Conservation (phyloP, 2,113 vertebrate genomes). For the Clarias batrachus region DNA sequence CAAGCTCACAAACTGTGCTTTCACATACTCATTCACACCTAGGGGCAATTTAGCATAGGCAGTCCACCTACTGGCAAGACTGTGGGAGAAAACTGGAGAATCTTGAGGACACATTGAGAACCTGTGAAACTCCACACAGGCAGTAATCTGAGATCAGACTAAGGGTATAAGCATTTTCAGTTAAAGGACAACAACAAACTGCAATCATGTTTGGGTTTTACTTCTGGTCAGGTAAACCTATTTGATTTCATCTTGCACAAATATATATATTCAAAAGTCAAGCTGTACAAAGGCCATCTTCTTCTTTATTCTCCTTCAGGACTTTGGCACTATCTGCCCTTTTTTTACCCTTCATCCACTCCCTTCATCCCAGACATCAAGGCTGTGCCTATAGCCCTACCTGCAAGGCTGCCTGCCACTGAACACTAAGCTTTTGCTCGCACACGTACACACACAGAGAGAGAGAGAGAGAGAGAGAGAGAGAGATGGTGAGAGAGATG, state of each 20-base stretch:
- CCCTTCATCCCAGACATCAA: constrained; percentile 42
- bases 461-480: neutral
- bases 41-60: no score
- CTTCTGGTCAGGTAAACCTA: no score
- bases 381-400: constrained; percentile 44
- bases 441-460: no score
- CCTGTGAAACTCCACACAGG: neutral
- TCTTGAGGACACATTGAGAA: neutral
- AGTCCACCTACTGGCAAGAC: neutral
- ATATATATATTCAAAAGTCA: neutral
- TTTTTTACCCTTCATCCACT: constrained; percentile 49
- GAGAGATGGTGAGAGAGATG: neutral
- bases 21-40: neutral
- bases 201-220: neutral
- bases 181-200: neutral
- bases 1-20: neutral
- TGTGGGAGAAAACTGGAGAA: neutral
- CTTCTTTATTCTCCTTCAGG: constrained; percentile 33
- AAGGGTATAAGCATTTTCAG: neutral
- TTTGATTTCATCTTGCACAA: neutral
- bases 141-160: neutral
- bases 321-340: constrained; percentile 34
- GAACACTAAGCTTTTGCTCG: constrained; percentile 15
- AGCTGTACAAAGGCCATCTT: constrained; percentile 23
- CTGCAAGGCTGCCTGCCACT: constrained; percentile 46